A percentile compares a stretch with the other conserved stretches of the same genome.
Conservation (phyloP, 1,140 invertebrate genomes). For the Pseudomyrmex concolor region DNA sequence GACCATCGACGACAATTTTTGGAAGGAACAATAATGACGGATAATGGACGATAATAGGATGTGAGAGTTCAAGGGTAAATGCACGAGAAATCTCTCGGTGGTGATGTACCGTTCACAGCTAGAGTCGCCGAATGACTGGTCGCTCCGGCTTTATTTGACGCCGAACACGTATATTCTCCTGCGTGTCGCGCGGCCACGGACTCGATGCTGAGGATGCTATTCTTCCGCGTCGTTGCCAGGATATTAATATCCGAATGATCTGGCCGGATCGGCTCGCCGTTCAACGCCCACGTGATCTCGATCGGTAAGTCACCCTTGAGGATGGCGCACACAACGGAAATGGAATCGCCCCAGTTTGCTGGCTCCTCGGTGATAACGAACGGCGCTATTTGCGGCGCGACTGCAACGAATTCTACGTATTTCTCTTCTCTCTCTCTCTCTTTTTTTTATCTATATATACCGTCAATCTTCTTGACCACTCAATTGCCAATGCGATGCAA, state of each 20-base stretch:
- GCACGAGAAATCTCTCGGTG: conserved; percentile 36
- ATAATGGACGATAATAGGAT: conserved; percentile 24
- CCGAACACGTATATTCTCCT: conserved; percentile 88
- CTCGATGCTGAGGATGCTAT: conserved; percentile 90
- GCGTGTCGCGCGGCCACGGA: conserved; percentile 89
- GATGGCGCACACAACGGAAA: conserved; percentile 86
- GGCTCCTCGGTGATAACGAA: conserved; percentile 85
- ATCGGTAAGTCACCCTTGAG: conserved; percentile 88
- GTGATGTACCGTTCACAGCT: conserved; percentile 87
- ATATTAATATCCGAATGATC: conserved; percentile 79
- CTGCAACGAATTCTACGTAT: conserved; percentile 76
- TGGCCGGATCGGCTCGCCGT: conserved; percentile 78
- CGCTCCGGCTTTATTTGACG: conserved; percentile 87
- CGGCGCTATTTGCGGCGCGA: conserved; percentile 84
- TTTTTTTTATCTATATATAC: not conserved
- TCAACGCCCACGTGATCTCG: conserved; percentile 85
- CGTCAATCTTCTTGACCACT: not conserved
- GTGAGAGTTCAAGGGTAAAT: conserved; percentile 12
- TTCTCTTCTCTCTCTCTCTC: conserved; percentile 2
- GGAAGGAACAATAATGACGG: conserved; percentile 1
- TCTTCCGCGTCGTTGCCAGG: conserved; percentile 82
- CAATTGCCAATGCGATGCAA: not conserved
- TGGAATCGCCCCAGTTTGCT: conserved; percentile 85
- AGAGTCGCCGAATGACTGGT: conserved; percentile 87
- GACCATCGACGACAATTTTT: conserved; percentile 45